Evolutionary conservation across 1,140 invertebrate genomes (phyloP).

Genomic region (Drosophila parvula): DNA sequence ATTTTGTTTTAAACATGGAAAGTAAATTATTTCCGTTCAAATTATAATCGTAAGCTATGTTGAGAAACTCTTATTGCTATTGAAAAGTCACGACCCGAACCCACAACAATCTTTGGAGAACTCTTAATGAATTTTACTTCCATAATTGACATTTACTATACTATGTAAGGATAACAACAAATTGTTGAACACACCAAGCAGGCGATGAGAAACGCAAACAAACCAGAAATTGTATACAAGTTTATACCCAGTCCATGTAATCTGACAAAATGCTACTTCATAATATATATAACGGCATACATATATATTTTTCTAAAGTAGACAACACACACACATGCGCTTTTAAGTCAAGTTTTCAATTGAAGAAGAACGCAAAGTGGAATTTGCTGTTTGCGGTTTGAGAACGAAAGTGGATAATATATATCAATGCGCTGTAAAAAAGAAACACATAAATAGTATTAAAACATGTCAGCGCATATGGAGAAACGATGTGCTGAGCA

Average conservation of each 20-base stretch:
- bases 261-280: conserved; percentile 71
- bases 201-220: conserved; percentile 18
- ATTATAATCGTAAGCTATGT: background rate
- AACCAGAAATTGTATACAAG: conserved; percentile 73
- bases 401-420: conserved; percentile 54
- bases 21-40: no score
- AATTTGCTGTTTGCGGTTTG: conserved; percentile 58
- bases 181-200: conserved; percentile 43
- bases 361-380: conserved; percentile 29
- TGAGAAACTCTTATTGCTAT: conserved; percentile 21
- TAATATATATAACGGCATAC: conserved; percentile 69
- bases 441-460: conserved; percentile 71
- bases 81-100: conserved; percentile 13
- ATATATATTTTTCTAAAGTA: conserved; percentile 81
- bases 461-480: conserved; percentile 48
- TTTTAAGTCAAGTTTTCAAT: conserved; percentile 44
- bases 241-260: conserved; percentile 82
- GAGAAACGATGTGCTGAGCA: conserved; percentile 41
- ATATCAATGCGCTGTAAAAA: conserved; percentile 80
- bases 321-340: conserved; percentile 49
- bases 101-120: conserved; percentile 38
- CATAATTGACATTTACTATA: conserved; percentile 69
- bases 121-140: conserved; percentile 75
- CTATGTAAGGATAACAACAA: conserved; percentile 50
- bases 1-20: no score